phyloP scores from a whole-genome alignment of 2,113 vertebrate species.

The Cygnus buccinator region DNA sequence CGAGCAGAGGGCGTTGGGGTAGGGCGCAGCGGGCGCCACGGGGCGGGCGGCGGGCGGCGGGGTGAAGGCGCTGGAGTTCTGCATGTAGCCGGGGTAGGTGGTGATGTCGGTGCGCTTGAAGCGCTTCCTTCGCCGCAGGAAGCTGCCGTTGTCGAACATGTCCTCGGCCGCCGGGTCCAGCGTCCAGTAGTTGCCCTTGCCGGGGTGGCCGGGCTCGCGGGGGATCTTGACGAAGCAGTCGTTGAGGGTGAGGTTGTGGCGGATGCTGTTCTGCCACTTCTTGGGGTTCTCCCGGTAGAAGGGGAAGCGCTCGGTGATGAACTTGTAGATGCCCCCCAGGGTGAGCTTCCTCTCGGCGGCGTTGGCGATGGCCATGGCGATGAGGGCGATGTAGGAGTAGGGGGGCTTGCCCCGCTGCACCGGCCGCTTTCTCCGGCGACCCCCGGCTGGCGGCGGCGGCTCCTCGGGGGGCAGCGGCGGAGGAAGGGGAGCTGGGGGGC shows the following conservation, averaged over 20 bases:
- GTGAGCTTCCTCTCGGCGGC: conserved; percentile 94
- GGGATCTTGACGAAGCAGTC: conserved; percentile 98
- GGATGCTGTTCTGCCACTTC: conserved; percentile 97
- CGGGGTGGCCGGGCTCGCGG: conserved; percentile 91
- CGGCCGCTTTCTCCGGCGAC: conserved; percentile 91
- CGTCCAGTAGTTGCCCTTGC: conserved; percentile 98
- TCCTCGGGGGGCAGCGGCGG: conserved; percentile 49
- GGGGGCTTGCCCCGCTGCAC: conserved; percentile 94
- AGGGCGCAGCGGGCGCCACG: conserved; percentile 18
- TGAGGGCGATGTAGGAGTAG: conserved; percentile 97
- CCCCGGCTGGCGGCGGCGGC: conserved; percentile 56
- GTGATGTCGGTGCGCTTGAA: conserved; percentile 93
- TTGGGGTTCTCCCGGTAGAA: conserved; percentile 97
- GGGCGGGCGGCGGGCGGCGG: conserved; percentile 76
- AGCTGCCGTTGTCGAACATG: conserved; percentile 96
- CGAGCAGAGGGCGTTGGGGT: conserved; percentile 35
- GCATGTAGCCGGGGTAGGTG: conserved; percentile 89
- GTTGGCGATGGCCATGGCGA: conserved; percentile 97
- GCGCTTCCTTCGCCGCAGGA: conserved; percentile 91
- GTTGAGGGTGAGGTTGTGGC: conserved; percentile 95
- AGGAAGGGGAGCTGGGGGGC: background rate
- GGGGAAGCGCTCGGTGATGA: conserved; percentile 96
- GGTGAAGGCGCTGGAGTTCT: conserved; percentile 88
- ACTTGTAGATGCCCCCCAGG: conserved; percentile 94
- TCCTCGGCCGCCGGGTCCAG: conserved; percentile 92